Conservation (phyloP, 64 coral and sea anemone genomes). For the Orbicella faveolata region DNA sequence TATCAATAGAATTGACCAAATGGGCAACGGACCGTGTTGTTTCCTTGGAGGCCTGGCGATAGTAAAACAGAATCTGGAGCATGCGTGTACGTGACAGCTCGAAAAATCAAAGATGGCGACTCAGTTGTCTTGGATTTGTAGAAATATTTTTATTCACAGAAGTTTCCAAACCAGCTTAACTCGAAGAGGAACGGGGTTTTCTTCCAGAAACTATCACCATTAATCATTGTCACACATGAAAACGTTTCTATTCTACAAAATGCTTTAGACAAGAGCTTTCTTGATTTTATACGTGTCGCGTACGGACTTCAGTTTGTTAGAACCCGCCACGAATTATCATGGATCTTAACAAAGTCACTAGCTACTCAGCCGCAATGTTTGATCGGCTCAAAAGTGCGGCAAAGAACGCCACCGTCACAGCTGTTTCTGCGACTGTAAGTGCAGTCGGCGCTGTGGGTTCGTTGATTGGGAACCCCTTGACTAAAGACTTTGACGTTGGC, state of each 20-base stretch:
- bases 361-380: constrained; percentile 60
- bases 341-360: constrained; percentile 53
- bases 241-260: background rate
- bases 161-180: background rate
- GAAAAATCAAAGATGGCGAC: constrained; percentile 29
- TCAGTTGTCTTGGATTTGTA: constrained; percentile 17
- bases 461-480: constrained; percentile 80
- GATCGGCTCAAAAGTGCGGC: constrained; percentile 74
- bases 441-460: constrained; percentile 82
- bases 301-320: background rate
- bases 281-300: background rate
- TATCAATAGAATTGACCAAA: background rate
- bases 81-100: background rate
- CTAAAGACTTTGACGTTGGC: constrained; percentile 86
- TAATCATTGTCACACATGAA: background rate
- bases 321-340: background rate
- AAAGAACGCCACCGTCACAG: constrained; percentile 77
- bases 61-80: background rate
- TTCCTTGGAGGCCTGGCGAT: background rate
- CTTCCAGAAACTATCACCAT: background rate
- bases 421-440: constrained; percentile 59
- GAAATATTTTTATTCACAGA: constrained; percentile 16
- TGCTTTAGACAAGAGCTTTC: background rate
- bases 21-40: background rate
- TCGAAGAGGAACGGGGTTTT: background rate